phyloP scores from a whole-genome alignment of 2,113 vertebrate species.

The Nesospiza acunhae region DNA sequence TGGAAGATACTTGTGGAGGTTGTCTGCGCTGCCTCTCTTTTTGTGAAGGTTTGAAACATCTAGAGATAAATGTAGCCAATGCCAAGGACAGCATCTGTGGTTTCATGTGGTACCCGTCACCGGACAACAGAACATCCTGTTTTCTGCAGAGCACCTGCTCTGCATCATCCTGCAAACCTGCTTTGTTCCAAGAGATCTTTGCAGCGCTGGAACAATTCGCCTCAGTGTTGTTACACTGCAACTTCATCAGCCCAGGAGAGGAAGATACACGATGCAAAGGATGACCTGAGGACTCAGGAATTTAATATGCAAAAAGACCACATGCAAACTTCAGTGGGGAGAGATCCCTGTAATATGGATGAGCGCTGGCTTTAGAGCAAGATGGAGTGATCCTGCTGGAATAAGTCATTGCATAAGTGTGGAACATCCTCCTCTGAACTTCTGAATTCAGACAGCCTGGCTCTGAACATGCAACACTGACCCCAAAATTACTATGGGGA shows the following conservation, averaged over 20 bases:
- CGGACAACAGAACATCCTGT: not conserved
- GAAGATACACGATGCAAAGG: conserved; percentile 40
- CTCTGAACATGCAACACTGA: not conserved
- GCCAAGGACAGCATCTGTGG: not conserved
- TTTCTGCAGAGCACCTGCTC: not conserved
- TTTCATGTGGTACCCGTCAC: not conserved
- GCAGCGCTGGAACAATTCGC: conserved; percentile 37
- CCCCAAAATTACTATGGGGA: not conserved
- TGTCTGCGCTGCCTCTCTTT: not conserved
- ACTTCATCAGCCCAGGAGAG: not conserved
- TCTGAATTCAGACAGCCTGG: not conserved
- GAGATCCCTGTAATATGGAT: conserved; percentile 15
- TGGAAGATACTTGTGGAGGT: not conserved
- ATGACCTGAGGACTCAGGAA: conserved; percentile 6
- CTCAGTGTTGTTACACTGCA: conserved; percentile 18
- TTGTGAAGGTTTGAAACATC: not conserved
- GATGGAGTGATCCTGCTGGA: not conserved
- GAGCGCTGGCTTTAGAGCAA: not conserved
- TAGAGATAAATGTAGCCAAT: not conserved
- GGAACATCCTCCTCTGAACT: not conserved
- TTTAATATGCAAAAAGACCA: conserved; percentile 45
- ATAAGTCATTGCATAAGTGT: not conserved
- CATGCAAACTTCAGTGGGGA: conserved; percentile 43
- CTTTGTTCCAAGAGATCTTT: conserved; percentile 43
- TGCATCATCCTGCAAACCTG: not conserved